Evolutionary conservation across 2,113 vertebrate species (phyloP), one percentile per base, ranked within the genome.

Genomic region (Manacus vitellinus): DNA sequence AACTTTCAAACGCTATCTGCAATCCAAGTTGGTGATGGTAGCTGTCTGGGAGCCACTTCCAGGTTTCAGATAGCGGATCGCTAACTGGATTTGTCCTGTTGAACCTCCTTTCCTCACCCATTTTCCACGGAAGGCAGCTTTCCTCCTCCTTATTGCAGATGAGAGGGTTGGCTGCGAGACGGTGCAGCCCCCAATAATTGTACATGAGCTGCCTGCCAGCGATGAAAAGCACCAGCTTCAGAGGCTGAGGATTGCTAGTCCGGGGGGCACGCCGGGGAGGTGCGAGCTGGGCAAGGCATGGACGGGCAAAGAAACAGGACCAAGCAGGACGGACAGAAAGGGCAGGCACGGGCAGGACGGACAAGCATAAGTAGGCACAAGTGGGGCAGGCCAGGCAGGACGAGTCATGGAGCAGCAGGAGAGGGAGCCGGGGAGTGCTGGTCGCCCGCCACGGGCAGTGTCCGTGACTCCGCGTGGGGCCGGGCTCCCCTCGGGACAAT

Each of bases 401-500:
- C 0, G 6, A 24, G 39, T 27, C 8, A 1, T 27, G n/a, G 58
- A 56, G 18, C 39, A 35, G 21, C 21, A 19, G 27, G 13, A 3
- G 3, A 8, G 0, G 0, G 12, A 47, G 70, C 39, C 9, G 3
- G 6, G 18, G 4, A 14, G 13, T 4, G 39, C 31, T 16, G 65
- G 18, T 21, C 3, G 1, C 10, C 24, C n/a, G 4, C 14, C 37
- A 27, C 1, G 3, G n/a, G 14, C 56, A 9, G 52, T 7, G 8
- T 14, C 44, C 1, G 3, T 4, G 1, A 3, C 41, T 8, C 8
- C 19, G 15, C 7, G 20, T 30, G 39, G 39, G 39, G 25, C 27
- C 12, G 12, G n/a, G 13, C 3, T 24, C 11, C 31, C 12, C 22
- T 15, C 20, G 20, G 20, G 76, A 61, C n/a, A 49, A 1, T 5